Conservation (phyloP, 2,888 invertebrate species). For the Penaeus monodon region DNA sequence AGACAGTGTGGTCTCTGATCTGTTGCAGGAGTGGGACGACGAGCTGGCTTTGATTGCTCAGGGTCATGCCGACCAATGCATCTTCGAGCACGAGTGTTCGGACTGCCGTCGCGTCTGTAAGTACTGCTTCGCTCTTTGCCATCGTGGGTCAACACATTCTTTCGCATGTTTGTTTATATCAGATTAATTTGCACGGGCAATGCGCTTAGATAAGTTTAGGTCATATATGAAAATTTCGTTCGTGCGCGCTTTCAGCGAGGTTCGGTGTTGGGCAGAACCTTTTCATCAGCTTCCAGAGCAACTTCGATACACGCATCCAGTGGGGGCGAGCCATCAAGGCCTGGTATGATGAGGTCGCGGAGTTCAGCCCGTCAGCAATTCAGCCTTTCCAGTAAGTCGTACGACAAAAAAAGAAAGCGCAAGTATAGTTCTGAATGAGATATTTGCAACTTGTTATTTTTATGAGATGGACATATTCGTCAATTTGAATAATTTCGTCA, state of each 20-base stretch:
- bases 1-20: background rate
- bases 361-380: constrained; percentile 66
- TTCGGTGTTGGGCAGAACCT: constrained; percentile 66
- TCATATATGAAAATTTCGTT: background rate
- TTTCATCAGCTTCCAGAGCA: constrained; percentile 68
- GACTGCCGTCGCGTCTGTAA: constrained; percentile 58
- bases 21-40: constrained; percentile 68
- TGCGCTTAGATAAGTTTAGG: background rate
- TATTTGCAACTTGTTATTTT: too few species aligned
- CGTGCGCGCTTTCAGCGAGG: constrained; percentile 51
- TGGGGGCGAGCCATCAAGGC: constrained; percentile 68
- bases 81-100: constrained; percentile 59
- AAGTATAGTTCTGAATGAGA: too few species aligned
- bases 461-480: too few species aligned
- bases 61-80: constrained; percentile 70
- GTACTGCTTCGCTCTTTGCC: background rate
- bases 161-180: background rate
- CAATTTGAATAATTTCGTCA: too few species aligned
- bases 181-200: background rate
- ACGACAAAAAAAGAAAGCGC: too few species aligned
- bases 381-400: constrained; percentile 67
- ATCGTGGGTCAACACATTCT: background rate
- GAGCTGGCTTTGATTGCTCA: constrained; percentile 70
- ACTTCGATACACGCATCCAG: constrained; percentile 66
- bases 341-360: constrained; percentile 68